phyloP scores from a whole-genome alignment of 2,113 vertebrate species.

The Ammodytes marinus region DNA sequence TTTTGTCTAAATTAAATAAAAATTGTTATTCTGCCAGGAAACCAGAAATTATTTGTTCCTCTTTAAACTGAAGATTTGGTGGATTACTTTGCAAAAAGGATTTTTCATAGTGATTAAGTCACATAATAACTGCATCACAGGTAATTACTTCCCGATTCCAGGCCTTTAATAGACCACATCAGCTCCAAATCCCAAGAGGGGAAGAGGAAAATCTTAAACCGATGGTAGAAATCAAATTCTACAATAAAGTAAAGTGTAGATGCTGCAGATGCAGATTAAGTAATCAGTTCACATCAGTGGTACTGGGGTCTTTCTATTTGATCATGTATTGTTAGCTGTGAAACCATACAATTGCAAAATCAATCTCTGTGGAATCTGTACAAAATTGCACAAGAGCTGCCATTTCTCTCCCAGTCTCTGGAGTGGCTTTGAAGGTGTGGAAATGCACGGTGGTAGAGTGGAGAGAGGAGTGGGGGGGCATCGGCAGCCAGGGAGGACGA shows the following conservation, averaged over 20 bases:
- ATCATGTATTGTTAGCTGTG: conserved; percentile 16
- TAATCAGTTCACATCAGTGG: conserved; percentile 35
- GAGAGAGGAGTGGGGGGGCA: conserved; percentile 7
- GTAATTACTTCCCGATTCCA: conserved; percentile 64
- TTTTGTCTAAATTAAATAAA: conserved; percentile 84
- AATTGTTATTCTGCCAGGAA: conserved; percentile 85
- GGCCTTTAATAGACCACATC: conserved; percentile 50
- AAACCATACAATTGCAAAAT: conserved; percentile 25
- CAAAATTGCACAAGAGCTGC: conserved; percentile 50
- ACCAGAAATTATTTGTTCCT: conserved; percentile 39
- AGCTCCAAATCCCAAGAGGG: conserved; percentile 47
- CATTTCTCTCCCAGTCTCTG: conserved; percentile 49
- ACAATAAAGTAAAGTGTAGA: conserved; percentile 31
- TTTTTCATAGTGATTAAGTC: conserved; percentile 21
- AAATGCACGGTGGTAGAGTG: conserved; percentile 27
- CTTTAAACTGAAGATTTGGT: conserved; percentile 19
- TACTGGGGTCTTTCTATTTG: not conserved
- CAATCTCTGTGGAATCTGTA: conserved; percentile 25
- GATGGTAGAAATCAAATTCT: conserved; percentile 38
- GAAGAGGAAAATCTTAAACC: conserved; percentile 15
- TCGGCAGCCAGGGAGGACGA: conserved; percentile 59
- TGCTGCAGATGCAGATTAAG: conserved; percentile 30
- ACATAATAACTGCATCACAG: conserved; percentile 36
- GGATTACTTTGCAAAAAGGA: not conserved
- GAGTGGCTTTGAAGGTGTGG: conserved; percentile 52